Percentiles rank a stretch among this genome's conserved stretches.
Conservation (phyloP, 1,140 invertebrate genomes). For the Hyles vespertilio region DNA sequence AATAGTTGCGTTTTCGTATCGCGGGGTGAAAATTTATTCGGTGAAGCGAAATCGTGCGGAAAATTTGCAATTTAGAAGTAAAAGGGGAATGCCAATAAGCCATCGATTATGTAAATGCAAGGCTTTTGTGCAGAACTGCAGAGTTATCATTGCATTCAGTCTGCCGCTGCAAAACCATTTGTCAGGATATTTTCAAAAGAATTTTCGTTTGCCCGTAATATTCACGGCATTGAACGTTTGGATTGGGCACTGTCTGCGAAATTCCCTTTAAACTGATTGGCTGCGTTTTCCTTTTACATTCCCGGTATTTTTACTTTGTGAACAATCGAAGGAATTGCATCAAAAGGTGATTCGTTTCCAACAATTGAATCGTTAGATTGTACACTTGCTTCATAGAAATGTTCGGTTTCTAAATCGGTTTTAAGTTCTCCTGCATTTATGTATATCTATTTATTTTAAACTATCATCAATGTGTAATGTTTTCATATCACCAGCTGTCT, state of each 20-base stretch:
- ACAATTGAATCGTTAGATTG: no score
- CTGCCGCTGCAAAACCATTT: constrained; percentile 57
- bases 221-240: no score
- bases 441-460: no score
- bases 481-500: constrained; percentile 19
- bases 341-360: no score
- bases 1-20: constrained; percentile 58
- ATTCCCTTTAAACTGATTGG: no score
- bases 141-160: constrained; percentile 65
- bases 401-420: no score
- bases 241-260: no score
- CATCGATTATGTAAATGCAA: constrained; percentile 72
- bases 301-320: no score
- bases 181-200: constrained; percentile 55
- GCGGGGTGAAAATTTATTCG: constrained; percentile 68
- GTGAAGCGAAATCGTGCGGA: constrained; percentile 68
- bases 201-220: constrained; percentile 28
- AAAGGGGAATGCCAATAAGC: constrained; percentile 71
- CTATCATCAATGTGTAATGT: constrained; percentile 4
- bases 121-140: constrained; percentile 59
- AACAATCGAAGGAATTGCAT: no score
- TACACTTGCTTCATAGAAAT: no score
- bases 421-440: no score
- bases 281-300: no score
- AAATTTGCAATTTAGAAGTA: constrained; percentile 75